Evolutionary conservation across 2,113 vertebrate genomes (phyloP).

Genomic region (Atherinomorus stipes): DNA sequence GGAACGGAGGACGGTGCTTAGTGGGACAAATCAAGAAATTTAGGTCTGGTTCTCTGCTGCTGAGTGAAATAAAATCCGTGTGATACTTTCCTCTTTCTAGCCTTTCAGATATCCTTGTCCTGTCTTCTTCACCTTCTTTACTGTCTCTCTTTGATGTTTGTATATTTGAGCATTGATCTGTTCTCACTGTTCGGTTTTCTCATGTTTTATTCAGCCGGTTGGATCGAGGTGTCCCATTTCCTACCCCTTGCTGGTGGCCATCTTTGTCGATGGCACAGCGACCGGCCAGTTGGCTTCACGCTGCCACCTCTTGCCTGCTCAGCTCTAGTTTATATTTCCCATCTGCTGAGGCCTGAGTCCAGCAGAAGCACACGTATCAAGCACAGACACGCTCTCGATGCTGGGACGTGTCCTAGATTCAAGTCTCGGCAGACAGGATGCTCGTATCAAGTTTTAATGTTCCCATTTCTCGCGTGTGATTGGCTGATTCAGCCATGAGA

Average conservation of each 20-base stretch:
- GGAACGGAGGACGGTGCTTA: no score
- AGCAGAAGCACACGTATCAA: neutral
- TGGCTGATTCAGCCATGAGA: neutral
- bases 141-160: neutral
- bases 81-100: neutral
- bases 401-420: slow-evolving; percentile 54
- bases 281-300: slow-evolving; percentile 2
- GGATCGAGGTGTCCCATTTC: slow-evolving; percentile 60
- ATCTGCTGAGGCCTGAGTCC: neutral
- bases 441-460: slow-evolving; percentile 21
- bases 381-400: neutral
- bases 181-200: slow-evolving; percentile 13
- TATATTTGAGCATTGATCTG: slow-evolving; percentile 8
- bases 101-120: no score
- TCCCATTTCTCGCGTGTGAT: neutral
- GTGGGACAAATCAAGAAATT: neutral
- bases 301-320: neutral
- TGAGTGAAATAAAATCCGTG: neutral
- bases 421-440: slow-evolving; percentile 7
- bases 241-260: slow-evolving; percentile 25
- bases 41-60: neutral
- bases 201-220: slow-evolving; percentile 68
- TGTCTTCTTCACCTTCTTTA: neutral
- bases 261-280: slow-evolving; percentile 22
- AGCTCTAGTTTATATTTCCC: neutral